phyloP scores from a whole-genome alignment of 2,113 vertebrate genomes.

The Planiliza haematocheilus region DNA sequence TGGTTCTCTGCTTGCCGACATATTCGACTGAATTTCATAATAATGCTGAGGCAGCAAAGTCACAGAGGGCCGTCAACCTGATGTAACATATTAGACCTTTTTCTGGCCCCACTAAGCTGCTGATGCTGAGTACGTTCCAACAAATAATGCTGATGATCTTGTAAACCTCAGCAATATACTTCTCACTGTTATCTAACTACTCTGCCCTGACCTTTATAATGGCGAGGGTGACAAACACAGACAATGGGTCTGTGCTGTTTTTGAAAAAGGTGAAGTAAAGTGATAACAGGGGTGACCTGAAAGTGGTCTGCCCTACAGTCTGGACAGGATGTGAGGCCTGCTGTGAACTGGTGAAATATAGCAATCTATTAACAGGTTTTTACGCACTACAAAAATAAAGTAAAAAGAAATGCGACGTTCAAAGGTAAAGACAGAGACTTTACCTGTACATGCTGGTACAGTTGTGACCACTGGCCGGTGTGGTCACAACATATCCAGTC shows the following conservation, averaged over 20 bases:
- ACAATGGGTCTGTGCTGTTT: neutral
- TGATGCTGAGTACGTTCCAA: conserved; percentile 14
- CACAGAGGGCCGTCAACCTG: neutral
- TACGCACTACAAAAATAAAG: neutral
- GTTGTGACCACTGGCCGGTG: conserved; percentile 77
- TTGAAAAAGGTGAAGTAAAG: conserved; percentile 42
- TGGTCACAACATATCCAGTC: conserved; percentile 62
- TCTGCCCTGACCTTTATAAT: neutral
- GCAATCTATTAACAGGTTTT: conserved; percentile 4
- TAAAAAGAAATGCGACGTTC: neutral
- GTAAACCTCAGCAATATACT: neutral
- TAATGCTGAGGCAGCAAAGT: too few species aligned
- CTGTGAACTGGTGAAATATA: neutral
- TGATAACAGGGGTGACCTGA: conserved; percentile 32
- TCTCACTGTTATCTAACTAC: conserved; percentile 12
- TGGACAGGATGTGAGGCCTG: conserved; percentile 50
- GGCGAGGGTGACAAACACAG: neutral
- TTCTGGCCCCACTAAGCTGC: conserved; percentile 28
- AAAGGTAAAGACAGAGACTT: too few species aligned
- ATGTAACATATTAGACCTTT: neutral
- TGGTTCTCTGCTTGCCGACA: too few species aligned
- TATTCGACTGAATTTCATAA: too few species aligned
- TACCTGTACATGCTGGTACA: conserved; percentile 81
- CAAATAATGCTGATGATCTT: conserved; percentile 32
- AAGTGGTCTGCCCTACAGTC: conserved; percentile 12